Base-by-base conservation (phyloP, 2,888 invertebrate genomes). In the Drosophila macrospina region DNA sequence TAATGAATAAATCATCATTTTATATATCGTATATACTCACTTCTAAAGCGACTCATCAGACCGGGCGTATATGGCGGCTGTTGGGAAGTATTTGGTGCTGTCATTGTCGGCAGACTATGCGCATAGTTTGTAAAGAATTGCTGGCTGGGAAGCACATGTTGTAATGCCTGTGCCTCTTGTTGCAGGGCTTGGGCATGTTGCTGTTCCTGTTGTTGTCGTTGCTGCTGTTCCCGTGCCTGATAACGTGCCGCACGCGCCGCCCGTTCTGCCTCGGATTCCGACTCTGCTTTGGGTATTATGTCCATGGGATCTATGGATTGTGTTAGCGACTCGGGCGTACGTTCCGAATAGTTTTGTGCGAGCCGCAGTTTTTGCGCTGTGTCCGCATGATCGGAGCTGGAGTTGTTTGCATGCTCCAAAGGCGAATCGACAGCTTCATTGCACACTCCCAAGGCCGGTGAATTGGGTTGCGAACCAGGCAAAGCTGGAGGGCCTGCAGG, bases 261-360 rank as follows among this genome's bases (percentile, higher is more conserved):
- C 4, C 86, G 78, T 34, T 90, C 90, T 6, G 75, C 78, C 15
- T 88, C 89, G 5, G 78, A 78, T 55, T 89, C 88, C 5, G 80
- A 62, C 50, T 90, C 90, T 24, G 88, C 59, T 66, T 91, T 90
- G 15, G 91, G 91, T 80, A 90, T 89, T n/a, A 90, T 89, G 48
- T 89, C 90, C 90, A 89, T 88, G 6, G 91, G 90, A 72, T 90
- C 90, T 16, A 91, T 90, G n/a, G 90, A 88, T 54, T 91, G 90
- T 13, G 90, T 88, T 24, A 90, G 52, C 32, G 91, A 85, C 66
- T 90, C 90, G 0, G 89, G 86, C 8, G 86, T 86, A 5, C 84
- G 83, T 11, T 86, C 88, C 4, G 82, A 34, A 63, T 88, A 86
- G 3, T 37, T 60, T 20, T 80, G 83, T 26, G 66, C 60, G 1